Conservation (phyloP, 2,888 invertebrate genomes). For the Entomobrya multifasciata region DNA sequence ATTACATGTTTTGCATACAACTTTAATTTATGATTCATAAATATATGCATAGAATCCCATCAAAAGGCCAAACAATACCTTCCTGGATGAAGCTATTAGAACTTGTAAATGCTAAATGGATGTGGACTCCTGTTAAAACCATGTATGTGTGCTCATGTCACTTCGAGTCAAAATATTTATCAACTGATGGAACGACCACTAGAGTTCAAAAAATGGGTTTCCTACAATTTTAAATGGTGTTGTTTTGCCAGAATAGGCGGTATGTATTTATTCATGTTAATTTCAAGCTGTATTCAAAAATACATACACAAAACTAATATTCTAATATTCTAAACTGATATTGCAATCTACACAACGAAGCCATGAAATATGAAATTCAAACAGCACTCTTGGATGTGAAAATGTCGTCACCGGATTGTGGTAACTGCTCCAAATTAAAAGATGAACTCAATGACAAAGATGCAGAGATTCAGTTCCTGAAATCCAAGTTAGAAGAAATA, state of each 20-base stretch:
- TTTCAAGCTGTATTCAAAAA: neutral
- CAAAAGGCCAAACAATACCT: neutral
- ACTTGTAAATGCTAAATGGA: neutral
- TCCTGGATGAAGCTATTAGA: neutral
- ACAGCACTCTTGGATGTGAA: no score
- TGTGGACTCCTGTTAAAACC: neutral
- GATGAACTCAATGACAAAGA: neutral
- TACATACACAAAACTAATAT: neutral
- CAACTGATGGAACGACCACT: neutral
- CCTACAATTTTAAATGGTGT: neutral
- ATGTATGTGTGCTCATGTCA: neutral
- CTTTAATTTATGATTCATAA: neutral
- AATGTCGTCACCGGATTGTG: no score
- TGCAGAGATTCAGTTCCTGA: neutral
- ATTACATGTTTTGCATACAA: neutral
- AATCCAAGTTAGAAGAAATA: neutral
- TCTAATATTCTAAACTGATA: no score
- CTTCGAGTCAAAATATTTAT: neutral
- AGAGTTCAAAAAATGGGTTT: neutral
- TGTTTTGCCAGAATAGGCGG: neutral
- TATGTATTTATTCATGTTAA: neutral
- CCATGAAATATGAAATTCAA: no score
- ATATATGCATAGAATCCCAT: neutral
- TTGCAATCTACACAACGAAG: no score
- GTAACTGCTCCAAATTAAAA: neutral